A percentile compares a stretch with the other conserved stretches of the same genome.
phyloP scores from a whole-genome alignment of 2,888 invertebrate genomes.

The Spodoptera picta region DNA sequence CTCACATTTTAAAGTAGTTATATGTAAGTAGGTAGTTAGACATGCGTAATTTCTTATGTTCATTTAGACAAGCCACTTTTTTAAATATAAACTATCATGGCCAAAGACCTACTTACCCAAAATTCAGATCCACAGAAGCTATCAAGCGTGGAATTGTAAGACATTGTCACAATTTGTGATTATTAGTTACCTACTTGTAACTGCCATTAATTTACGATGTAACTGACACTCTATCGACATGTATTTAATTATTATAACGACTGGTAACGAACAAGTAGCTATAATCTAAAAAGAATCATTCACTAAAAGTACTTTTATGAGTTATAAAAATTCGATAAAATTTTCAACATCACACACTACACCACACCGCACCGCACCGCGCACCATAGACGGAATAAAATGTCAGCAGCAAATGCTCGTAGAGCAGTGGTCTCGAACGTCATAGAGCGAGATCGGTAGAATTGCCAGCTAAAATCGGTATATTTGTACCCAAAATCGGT shows the following conservation, averaged over 20 bases:
- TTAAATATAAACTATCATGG: constrained; percentile 9
- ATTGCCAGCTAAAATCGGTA: too few species aligned
- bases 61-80: neutral
- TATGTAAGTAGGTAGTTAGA: constrained; percentile 14
- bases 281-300: constrained; percentile 22
- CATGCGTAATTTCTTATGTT: neutral
- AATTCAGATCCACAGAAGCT: constrained; percentile 93
- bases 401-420: constrained; percentile 18
- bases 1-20: constrained; percentile 14
- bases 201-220: constrained; percentile 61
- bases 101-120: constrained; percentile 91
- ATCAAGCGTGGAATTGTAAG: constrained; percentile 90
- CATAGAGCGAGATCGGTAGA: too few species aligned
- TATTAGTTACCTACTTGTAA: constrained; percentile 59
- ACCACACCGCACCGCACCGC: constrained; percentile 47
- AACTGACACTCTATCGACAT: constrained; percentile 43
- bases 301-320: constrained; percentile 32
- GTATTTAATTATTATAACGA: constrained; percentile 13
- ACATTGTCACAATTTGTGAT: constrained; percentile 82
- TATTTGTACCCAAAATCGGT: too few species aligned
- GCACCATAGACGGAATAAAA: constrained; percentile 22
- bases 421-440: too few species aligned
- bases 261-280: constrained; percentile 16
- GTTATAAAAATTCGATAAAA: constrained; percentile 42
- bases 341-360: constrained; percentile 54